Base-by-base conservation (phyloP, 53 echinoderm and acorn worm species). In the Apostichopus leukothele region DNA sequence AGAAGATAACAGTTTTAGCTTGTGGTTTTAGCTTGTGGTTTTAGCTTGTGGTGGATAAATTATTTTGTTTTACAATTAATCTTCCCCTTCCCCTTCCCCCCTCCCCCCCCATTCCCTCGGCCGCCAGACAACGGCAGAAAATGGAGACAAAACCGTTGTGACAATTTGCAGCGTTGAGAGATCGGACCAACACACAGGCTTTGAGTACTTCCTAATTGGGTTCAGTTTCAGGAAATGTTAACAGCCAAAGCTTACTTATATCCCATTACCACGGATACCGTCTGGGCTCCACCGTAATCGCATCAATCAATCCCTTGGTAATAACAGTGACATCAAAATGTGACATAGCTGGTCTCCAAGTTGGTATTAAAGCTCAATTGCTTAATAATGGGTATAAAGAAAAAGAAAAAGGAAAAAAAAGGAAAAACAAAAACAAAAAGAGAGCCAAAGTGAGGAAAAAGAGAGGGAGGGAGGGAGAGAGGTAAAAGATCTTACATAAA, bases 201-300 rank as follows among this genome's bases (percentile, higher is more conserved):
- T 79, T 13, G 79, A 79, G 51, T 19, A 51, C 79, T 79, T 79
- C 79, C 79, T 53, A 51, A 79, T 79, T 79, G 79, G 51, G 53
- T 79, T 79, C 39, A 79, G 50, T 79, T 16, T 10, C 7, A 79
- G 79, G 79, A 79, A 79, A 79, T 79, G 79, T 51, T 79, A 79
- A 79, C 79, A 79, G 79, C 79, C 8, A 79, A 51, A 79, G 79
- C 79, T 79, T 79, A 51, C 79, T 79, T 79, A 79, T 53, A 7
- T 79, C 79, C 79, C 51, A 79, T 79, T 79, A 79, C 51, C 53
- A 52, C 50, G 13, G 19, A 79, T 19, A 19, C 79, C 51, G 53
- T 52, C 79, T 79, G 79, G 79, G 79, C 79, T 79, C 79, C 79
- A 52, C 10, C 7, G 52, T 51, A 52, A 79, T 50, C 53, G n/a